Conservation (phyloP, 2,888 invertebrate genomes). For the Mesochorus sp. region DNA sequence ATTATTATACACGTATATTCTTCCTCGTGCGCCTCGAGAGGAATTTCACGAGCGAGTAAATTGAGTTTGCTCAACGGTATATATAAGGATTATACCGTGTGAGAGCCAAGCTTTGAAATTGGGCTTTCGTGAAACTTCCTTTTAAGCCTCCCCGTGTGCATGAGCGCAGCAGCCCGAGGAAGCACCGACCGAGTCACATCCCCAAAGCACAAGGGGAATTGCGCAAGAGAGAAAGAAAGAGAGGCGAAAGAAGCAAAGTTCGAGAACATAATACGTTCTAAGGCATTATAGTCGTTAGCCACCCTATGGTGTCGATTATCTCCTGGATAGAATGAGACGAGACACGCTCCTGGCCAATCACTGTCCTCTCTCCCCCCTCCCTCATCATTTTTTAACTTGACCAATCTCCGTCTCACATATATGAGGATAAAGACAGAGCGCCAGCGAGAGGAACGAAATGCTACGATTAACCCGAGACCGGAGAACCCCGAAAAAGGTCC, state of each 20-base stretch:
- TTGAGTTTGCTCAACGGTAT: constrained; percentile 66
- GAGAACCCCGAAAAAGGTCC: constrained; percentile 22
- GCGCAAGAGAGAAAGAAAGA: no score
- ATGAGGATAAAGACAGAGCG: constrained; percentile 15
- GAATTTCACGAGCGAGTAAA: constrained; percentile 63
- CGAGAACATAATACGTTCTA: not conserved
- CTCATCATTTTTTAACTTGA: not conserved
- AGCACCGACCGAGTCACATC: no score
- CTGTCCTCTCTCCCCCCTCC: no score
- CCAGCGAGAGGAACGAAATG: not conserved
- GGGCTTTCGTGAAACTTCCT: constrained; percentile 49
- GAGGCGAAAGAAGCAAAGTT: constrained; percentile 20
- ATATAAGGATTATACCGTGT: constrained; percentile 43
- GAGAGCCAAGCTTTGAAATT: constrained; percentile 42
- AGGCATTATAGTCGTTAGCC: not conserved
- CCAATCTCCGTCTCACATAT: not conserved
- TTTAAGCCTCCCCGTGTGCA: constrained; percentile 48
- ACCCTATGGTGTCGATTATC: not conserved
- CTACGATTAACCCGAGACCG: not conserved
- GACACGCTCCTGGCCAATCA: not conserved
- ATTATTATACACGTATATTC: not conserved
- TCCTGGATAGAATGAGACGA: not conserved
- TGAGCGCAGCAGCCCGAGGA: not conserved
- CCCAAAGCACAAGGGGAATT: no score
- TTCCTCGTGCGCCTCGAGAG: not conserved